Base-by-base conservation (phyloP, 2,888 invertebrate genomes). In the Phyllotreta cruciferae region DNA sequence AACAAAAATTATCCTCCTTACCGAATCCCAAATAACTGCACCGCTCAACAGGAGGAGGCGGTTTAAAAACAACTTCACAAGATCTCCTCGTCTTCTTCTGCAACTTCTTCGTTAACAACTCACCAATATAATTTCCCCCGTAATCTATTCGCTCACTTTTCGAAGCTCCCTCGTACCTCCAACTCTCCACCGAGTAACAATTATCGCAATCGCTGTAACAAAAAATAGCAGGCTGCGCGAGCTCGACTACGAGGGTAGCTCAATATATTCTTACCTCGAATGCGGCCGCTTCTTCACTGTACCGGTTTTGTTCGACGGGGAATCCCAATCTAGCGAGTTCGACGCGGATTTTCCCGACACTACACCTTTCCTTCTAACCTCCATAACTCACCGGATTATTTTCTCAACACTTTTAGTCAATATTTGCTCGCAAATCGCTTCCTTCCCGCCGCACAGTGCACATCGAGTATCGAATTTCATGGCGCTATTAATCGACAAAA, bases 241-340 rank as follows among this genome's bases (percentile, higher is more conserved):
- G 7, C 24, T 6, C 60, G 64, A 60, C 56, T 55, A 57, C 39
- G 50, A 54, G 34, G 56, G 34, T 8, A 10, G 24, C 14, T 9
- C 34, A 6, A 14, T 9, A 56, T 8, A 6, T 14, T 10, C 47
- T 44, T 42, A 66, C 66, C 66, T 63, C 8, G 88, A 88, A 36
- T 84, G 82, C 57, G 88, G 86, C 68, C 90, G 83, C 69, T 89
- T 82, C 76, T 89, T 90, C 3, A 90, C 89, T 1, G 90, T 91
- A 9, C 90, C 90, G 0, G 90, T 91, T 76, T 85, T 85, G 36
- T 86, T 82, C 24, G 89, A 90, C 39, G 90, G 88, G 24, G 87
- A 88, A 77, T 90, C 90, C 90, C 90, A 91, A 77, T 90, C 90
- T 68, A 88, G 79, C 44, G 80, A 79, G 68, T 78, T 78, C 56